Base-by-base conservation (phyloP, 1,140 invertebrate genomes). In the Olivierus martensii region DNA sequence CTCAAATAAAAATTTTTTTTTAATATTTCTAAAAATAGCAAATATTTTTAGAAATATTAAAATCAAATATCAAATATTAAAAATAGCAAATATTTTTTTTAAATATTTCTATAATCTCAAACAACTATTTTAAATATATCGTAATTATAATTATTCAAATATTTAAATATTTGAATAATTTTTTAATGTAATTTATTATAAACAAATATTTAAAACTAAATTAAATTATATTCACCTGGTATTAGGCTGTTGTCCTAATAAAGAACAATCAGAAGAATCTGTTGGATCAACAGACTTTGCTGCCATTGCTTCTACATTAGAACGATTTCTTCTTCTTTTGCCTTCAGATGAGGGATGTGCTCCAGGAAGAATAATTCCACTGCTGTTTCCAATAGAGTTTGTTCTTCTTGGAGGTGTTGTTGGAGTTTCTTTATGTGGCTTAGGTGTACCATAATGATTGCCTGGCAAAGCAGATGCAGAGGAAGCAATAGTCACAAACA, bases 341-440 rank as follows among this genome's bases (percentile, higher is more conserved):
- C 75, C 75, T 61, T 77, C 75, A 28, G 73, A 74, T 44, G 72
- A 75, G 3, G 74, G 73, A 62, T 74, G 70, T 46, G 71, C 71
- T 37, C 75, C 75, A 21, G 76, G 75, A 15, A 76, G 60, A 9
- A 74, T 55, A 39, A 57, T 61, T 11, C 46, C 58, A 37, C 36
- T 49, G 15, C 39, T 38, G 35, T 55, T 44, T n/a, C 55, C 58
- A 34, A 55, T 51, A 5, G 58, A 59, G 51, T 53, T 53, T n/a
- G 19, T 49, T 36, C 50, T 42, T 39, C 49, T 48, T 44, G 54
- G 59, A 51, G 59, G 61, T 46, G 59, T 61, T 22, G 62, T 59
- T 59, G 65, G 63, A 54, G 62, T 63, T 50, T 73, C 63, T 56
- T 63, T 65, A 5, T 72, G 71, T 43, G 73, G 71, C 59, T 73